Evolutionary conservation across 2,113 vertebrate genomes (phyloP).

Genomic region (Notechis scutatus): DNA sequence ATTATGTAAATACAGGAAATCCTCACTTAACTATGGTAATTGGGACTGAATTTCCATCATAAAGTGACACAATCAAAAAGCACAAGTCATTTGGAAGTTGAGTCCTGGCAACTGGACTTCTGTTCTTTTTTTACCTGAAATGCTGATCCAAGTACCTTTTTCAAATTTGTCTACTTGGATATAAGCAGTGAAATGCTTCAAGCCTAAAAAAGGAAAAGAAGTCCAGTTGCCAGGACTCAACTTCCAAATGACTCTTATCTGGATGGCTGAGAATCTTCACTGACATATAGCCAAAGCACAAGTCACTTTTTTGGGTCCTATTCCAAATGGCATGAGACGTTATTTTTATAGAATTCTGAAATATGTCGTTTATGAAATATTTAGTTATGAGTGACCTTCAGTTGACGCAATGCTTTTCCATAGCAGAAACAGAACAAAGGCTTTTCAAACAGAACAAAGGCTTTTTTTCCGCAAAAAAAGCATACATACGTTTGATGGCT

Average conservation of each 20-base stretch:
- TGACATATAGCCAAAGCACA: background rate
- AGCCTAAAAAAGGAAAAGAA: background rate
- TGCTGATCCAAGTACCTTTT: background rate
- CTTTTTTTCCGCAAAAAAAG: background rate
- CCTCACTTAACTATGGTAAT: background rate
- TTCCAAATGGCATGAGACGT: no score
- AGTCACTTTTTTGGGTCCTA: background rate
- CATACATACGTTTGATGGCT: slow-evolving; percentile 94
- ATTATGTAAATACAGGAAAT: background rate
- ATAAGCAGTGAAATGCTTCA: background rate
- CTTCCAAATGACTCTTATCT: background rate
- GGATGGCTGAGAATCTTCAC: background rate
- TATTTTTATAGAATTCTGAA: background rate
- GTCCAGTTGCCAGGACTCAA: background rate
- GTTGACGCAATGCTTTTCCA: background rate
- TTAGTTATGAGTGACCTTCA: background rate
- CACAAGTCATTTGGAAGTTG: background rate
- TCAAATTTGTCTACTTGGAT: background rate
- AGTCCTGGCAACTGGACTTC: background rate
- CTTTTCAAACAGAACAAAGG: background rate
- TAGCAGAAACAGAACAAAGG: background rate
- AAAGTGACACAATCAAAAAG: background rate
- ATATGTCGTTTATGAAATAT: background rate
- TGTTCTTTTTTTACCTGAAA: background rate
- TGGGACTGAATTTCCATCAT: background rate